These are phyloP conservation scores for Sarcophaga carnaria DNA, from an alignment of 2,888 invertebrate species.

Conservation along the genomic window DNA sequence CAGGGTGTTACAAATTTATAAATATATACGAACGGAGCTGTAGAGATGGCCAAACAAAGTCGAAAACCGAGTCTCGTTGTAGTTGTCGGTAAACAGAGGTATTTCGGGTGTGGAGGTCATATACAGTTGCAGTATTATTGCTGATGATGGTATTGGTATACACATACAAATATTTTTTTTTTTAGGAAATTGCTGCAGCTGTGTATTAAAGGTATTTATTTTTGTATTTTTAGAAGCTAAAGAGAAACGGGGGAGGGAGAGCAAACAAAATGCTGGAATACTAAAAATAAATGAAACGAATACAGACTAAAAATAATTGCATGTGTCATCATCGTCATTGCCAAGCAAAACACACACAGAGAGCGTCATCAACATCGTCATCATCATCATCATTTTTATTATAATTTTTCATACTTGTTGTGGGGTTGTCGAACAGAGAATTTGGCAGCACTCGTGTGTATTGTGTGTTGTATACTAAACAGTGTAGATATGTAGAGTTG, in stretches of 20 bases:
- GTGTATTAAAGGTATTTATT: slow-evolving; percentile 37
- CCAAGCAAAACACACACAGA: not conserved
- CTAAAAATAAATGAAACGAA: slow-evolving; percentile 5
- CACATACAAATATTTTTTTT: slow-evolving; percentile 2
- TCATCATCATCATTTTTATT: slow-evolving; percentile 41
- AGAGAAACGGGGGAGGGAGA: slow-evolving; percentile 22
- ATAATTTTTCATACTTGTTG: not conserved
- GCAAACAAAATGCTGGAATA: not conserved
- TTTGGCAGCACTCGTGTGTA: not conserved
- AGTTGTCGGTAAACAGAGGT: not conserved
- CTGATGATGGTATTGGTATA: not conserved
- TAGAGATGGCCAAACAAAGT: not conserved
- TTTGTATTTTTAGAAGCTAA: not conserved
- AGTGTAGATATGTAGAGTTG: not conserved
- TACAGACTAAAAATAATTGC: slow-evolving; percentile 67
- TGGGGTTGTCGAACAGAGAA: not conserved
- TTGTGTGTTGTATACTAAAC: not conserved
- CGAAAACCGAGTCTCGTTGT: not conserved
- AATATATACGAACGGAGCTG: not conserved
- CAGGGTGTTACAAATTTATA: slow-evolving; percentile 49
- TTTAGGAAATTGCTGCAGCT: slow-evolving; percentile 48
- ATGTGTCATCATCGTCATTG: slow-evolving; percentile 68
- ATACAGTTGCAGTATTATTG: not conserved
- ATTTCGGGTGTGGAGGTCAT: not conserved
- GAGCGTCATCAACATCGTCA: slow-evolving; percentile 19